These are phyloP conservation scores for Agrilus mali DNA, from an alignment of 2,888 invertebrate genomes.

Conservation along the genomic window DNA sequence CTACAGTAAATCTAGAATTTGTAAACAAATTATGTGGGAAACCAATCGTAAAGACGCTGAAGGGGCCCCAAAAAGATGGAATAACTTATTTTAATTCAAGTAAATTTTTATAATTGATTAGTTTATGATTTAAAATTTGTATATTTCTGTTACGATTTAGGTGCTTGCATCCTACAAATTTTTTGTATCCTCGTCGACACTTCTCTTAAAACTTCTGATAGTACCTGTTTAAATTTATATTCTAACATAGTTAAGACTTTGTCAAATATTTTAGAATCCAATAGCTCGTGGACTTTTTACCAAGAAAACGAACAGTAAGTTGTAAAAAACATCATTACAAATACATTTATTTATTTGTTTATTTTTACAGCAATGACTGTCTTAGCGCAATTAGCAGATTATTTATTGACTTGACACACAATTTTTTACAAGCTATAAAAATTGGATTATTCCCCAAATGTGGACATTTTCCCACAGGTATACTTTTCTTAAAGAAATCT, in stretches of 20 bases:
- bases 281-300: constrained; percentile 16
- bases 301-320: constrained; percentile 13
- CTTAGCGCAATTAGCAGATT: constrained; percentile 12
- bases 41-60: constrained; percentile 4
- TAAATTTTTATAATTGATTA: constrained; percentile 8
- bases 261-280: constrained; percentile 18
- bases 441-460: constrained; percentile 1
- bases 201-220: constrained; percentile 10
- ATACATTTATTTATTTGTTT: background rate
- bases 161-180: constrained; percentile 21
- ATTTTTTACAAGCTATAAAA: constrained; percentile 1
- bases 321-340: background rate
- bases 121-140: constrained; percentile 3
- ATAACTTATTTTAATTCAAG: constrained; percentile 20
- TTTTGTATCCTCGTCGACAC: constrained; percentile 18
- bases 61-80: constrained; percentile 12
- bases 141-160: constrained; percentile 13
- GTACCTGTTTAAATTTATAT: constrained; percentile 14
- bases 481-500: no score
- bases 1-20: constrained; percentile 14
- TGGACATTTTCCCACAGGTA: background rate
- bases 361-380: constrained; percentile 24
- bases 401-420: constrained; percentile 8
- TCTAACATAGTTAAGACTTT: constrained; percentile 20
- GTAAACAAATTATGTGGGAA: constrained; percentile 17